Evolutionary conservation across 2,113 vertebrate genomes (phyloP).

Genomic region (Stegastes partitus): DNA sequence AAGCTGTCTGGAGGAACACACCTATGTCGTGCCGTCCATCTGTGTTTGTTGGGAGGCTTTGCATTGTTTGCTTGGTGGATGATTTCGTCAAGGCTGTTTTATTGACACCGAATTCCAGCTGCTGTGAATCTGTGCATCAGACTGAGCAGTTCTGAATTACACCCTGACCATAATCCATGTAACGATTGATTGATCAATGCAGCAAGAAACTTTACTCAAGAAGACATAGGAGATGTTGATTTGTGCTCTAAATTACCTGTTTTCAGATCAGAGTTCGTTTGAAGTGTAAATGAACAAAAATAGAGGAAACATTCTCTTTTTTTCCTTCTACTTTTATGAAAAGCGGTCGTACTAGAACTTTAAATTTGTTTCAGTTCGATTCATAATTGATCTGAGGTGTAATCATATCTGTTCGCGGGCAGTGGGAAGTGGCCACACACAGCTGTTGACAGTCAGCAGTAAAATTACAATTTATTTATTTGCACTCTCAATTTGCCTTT

Average conservation of each 20-base stretch:
- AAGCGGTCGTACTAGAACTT: neutral
- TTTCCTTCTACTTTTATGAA: neutral
- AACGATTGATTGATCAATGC: neutral
- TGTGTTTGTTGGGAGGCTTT: neutral
- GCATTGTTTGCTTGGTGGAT: neutral
- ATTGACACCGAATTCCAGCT: neutral
- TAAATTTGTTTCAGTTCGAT: neutral
- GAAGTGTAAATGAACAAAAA: too few species aligned
- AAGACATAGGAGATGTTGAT: neutral
- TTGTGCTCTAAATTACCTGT: neutral
- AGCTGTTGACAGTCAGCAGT: neutral
- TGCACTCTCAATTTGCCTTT: neutral
- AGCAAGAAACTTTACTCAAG: neutral
- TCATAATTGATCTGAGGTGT: neutral
- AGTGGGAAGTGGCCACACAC: neutral
- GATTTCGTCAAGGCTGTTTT: neutral
- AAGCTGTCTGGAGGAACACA: neutral
- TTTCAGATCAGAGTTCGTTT: neutral
- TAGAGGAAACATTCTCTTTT: neutral
- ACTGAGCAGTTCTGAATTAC: neutral
- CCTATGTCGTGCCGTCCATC: neutral
- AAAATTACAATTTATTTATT: neutral
- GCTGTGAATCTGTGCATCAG: neutral
- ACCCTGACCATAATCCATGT: neutral
- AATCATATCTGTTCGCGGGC: neutral